phyloP scores from a whole-genome alignment of 2,113 vertebrate genomes.

The Phyllopteryx taeniolatus region DNA sequence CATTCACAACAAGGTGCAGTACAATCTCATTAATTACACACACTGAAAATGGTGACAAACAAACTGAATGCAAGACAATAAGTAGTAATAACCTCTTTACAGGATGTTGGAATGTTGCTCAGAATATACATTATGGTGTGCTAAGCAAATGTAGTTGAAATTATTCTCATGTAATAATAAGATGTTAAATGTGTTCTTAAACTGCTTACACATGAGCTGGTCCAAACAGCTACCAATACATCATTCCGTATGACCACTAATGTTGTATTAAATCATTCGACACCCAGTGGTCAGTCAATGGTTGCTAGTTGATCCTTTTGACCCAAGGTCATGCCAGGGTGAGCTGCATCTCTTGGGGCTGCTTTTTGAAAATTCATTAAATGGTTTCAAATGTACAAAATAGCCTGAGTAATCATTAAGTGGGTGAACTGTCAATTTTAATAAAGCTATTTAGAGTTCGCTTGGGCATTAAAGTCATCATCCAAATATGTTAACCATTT shows the following conservation, averaged over 20 bases:
- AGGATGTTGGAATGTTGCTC: not conserved
- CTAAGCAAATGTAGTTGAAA: not conserved
- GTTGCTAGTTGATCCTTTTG: slow-evolving; percentile 38
- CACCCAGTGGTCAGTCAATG: slow-evolving; percentile 20
- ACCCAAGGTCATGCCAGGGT: slow-evolving; percentile 35
- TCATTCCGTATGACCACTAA: not conserved
- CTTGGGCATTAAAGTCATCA: not conserved
- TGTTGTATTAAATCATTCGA: slow-evolving; percentile 16
- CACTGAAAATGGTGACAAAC: not conserved
- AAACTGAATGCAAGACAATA: not conserved
- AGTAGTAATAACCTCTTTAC: not conserved
- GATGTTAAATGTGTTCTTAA: not conserved
- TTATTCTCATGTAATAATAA: not conserved
- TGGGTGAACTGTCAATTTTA: not conserved
- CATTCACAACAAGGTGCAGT: slow-evolving; percentile 71
- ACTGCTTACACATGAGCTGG: not conserved
- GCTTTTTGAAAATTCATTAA: slow-evolving; percentile 15
- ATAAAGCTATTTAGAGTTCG: slow-evolving; percentile 1
- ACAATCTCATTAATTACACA: not conserved
- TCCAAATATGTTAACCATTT: not conserved
- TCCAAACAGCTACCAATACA: not conserved
- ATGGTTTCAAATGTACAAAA: slow-evolving; percentile 8
- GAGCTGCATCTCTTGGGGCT: slow-evolving; percentile 9
- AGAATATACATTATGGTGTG: not conserved
- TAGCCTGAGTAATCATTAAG: not conserved